phyloP scores from a whole-genome alignment of 2,113 vertebrate genomes.

The Dipodomys ordii region DNA sequence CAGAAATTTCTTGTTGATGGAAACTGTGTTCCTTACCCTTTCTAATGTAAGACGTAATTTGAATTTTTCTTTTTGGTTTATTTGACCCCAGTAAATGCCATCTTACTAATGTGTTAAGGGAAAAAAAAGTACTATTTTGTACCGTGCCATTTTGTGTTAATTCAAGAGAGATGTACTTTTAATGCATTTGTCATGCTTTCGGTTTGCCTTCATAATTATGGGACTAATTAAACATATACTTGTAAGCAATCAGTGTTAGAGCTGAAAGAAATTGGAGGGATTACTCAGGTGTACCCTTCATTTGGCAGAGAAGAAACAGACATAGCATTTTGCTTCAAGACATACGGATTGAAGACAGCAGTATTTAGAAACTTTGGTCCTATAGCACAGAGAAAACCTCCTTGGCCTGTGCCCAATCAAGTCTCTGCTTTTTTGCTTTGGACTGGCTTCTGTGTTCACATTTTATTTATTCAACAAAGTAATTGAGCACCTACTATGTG shows the following conservation, averaged over 20 bases:
- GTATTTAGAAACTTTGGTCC: constrained; percentile 38
- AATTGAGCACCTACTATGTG: not conserved
- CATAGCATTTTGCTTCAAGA: constrained; percentile 14
- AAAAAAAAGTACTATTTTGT: constrained; percentile 20
- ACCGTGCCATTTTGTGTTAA: constrained; percentile 63
- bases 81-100: constrained; percentile 56
- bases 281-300: constrained; percentile 62
- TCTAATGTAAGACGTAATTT: constrained; percentile 56
- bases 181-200: constrained; percentile 67
- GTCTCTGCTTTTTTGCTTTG: not conserved
- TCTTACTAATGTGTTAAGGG: constrained; percentile 37
- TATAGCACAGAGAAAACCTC: not conserved
- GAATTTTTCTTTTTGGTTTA: constrained; percentile 57
- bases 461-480: constrained; percentile 40
- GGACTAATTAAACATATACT: constrained; percentile 73
- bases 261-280: constrained; percentile 43
- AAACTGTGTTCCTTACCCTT: not conserved
- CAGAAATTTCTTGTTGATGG: constrained; percentile 52
- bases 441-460: not conserved
- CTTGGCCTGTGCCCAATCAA: not conserved
- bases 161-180: constrained; percentile 73
- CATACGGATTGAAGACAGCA: constrained; percentile 24
- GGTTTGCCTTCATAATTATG: constrained; percentile 69
- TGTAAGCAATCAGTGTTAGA: constrained; percentile 73
- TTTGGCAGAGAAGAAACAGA: constrained; percentile 60